phyloP scores from a whole-genome alignment of 2,113 vertebrate genomes.

The Coptodon bakossiorum region DNA sequence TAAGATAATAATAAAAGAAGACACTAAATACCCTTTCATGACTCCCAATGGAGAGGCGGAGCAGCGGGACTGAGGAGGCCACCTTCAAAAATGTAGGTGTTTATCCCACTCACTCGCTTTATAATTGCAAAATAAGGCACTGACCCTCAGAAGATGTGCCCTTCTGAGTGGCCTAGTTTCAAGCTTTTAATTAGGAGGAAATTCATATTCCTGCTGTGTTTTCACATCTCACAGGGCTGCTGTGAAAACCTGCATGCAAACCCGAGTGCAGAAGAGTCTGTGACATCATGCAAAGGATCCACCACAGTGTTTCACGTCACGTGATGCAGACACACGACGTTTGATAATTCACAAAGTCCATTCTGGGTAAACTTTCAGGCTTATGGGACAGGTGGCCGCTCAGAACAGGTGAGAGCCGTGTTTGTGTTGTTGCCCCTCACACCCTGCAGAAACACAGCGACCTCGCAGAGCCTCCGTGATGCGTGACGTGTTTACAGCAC shows the following conservation, averaged over 20 bases:
- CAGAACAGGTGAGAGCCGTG: neutral
- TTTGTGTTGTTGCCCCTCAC: neutral
- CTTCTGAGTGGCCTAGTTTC: neutral
- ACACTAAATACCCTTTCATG: neutral
- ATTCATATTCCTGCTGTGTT: neutral
- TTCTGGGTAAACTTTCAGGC: neutral
- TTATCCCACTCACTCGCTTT: neutral
- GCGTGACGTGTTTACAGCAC: accelerated
- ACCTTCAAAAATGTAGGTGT: neutral
- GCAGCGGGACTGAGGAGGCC: neutral
- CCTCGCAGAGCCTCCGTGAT: neutral
- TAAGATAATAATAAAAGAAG: neutral
- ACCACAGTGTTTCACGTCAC: neutral
- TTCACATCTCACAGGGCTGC: neutral
- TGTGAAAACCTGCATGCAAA: neutral
- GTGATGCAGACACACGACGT: neutral
- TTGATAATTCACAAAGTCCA: neutral
- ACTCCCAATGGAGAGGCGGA: neutral
- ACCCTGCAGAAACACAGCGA: neutral
- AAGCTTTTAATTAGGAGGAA: neutral
- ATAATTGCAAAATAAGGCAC: neutral
- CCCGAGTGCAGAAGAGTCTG: neutral
- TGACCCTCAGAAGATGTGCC: neutral
- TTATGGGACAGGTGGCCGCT: neutral
- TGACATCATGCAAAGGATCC: neutral